These are phyloP conservation scores for Heliconius eleuchia DNA, from an alignment of 1,140 invertebrate species.

Conservation along the genomic window DNA sequence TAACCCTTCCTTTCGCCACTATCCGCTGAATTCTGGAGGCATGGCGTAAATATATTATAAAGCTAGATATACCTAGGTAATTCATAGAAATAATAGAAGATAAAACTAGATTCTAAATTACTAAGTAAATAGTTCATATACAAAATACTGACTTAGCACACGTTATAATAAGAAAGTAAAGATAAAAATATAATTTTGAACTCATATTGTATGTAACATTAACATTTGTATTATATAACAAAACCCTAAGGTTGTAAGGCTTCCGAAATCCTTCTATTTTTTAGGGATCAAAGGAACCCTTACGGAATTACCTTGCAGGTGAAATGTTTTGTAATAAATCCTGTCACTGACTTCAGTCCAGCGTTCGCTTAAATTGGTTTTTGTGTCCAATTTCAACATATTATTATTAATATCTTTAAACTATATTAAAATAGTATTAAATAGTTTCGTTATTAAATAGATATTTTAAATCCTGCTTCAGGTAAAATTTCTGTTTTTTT, in stretches of 20 bases:
- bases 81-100: too few species aligned
- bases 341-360: not conserved
- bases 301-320: conserved; percentile 4
- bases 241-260: not conserved
- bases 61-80: too few species aligned
- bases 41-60: too few species aligned
- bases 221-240: not conserved
- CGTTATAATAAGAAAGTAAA: not conserved
- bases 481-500: too few species aligned
- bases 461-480: too few species aligned
- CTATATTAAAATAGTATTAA: too few species aligned
- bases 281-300: conserved; percentile 6
- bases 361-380: not conserved
- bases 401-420: not conserved
- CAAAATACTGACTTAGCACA: too few species aligned
- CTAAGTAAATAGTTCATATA: too few species aligned
- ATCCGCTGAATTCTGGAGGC: too few species aligned
- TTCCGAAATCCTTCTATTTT: conserved; percentile 8
- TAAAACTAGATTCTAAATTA: too few species aligned
- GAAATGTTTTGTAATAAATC: conserved; percentile 14
- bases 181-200: not conserved
- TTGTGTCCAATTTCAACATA: not conserved
- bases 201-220: not conserved
- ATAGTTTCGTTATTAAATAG: too few species aligned
- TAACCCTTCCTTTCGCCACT: too few species aligned